Evolutionary conservation across 2,797 vertebrate species (phyloP).

Genomic region (Premnoplex brunnescens): DNA sequence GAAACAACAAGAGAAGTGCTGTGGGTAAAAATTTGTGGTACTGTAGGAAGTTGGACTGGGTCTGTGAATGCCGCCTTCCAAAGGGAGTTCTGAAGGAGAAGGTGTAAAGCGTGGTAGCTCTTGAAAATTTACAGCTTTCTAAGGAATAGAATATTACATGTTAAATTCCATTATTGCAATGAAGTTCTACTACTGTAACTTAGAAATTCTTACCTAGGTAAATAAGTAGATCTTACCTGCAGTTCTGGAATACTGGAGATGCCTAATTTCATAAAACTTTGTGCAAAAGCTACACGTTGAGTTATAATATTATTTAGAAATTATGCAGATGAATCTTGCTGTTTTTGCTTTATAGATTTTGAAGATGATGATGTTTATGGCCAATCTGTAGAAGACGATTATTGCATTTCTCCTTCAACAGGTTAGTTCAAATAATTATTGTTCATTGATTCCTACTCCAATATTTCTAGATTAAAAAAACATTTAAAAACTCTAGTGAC

Average conservation of each 20-base stretch:
- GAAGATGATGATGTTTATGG: constrained; percentile 96
- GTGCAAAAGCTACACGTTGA: neutral
- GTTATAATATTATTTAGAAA: neutral
- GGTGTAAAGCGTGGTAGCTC: neutral
- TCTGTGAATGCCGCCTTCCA: neutral
- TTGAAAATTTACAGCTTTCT: neutral
- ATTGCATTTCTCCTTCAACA: constrained; percentile 97
- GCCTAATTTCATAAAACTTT: neutral
- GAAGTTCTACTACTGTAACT: neutral
- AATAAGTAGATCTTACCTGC: neutral
- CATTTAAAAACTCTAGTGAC: neutral
- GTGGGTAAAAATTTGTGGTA: neutral
- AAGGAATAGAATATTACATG: neutral
- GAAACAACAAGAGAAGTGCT: neutral
- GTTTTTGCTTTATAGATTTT: constrained; percentile 83
- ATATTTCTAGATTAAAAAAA: neutral
- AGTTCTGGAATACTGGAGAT: neutral
- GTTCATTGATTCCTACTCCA: neutral
- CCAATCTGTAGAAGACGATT: constrained; percentile 97
- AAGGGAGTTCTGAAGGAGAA: neutral
- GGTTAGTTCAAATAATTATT: constrained; percentile 77
- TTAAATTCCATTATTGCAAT: neutral
- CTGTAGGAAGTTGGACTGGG: neutral
- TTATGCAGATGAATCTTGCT: neutral
- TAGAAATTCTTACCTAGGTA: neutral